phyloP scores from a whole-genome alignment of 2,113 vertebrate species.

The Cariama cristata region DNA sequence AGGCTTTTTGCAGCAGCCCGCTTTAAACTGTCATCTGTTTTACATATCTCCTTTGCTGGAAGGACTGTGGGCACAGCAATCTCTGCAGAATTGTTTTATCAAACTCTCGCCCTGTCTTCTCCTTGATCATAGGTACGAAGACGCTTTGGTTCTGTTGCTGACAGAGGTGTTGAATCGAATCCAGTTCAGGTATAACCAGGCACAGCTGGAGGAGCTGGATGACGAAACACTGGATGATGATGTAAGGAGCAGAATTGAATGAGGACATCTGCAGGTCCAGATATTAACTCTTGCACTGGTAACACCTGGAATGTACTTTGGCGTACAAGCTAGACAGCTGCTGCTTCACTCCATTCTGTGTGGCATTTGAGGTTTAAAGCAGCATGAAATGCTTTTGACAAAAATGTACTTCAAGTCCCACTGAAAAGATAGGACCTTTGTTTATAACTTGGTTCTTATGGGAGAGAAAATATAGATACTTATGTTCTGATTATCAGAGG shows the following conservation, averaged over 20 bases:
- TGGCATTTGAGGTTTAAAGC: background rate
- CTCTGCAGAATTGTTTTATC: background rate
- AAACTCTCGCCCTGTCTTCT: background rate
- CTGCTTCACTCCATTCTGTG: background rate
- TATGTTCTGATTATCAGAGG: background rate
- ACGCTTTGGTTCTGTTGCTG: constrained; percentile 91
- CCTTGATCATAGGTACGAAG: constrained; percentile 86
- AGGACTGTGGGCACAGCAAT: background rate
- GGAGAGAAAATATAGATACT: too few species aligned
- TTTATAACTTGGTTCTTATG: background rate
- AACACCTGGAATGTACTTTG: too few species aligned
- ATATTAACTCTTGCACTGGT: background rate
- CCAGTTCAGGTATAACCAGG: constrained; percentile 97
- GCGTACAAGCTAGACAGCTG: background rate
- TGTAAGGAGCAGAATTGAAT: constrained; percentile 78
- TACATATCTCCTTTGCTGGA: fast-evolving
- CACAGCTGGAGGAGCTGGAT: constrained; percentile 95
- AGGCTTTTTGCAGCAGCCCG: background rate
- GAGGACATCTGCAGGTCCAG: background rate
- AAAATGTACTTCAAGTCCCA: background rate
- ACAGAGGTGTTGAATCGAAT: constrained; percentile 95
- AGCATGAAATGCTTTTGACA: background rate
- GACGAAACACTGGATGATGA: constrained; percentile 97
- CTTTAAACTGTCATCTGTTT: background rate
- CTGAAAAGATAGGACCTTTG: background rate